Evolutionary conservation across 2,797 vertebrate species (phyloP).

Genomic region (Megalops cyprinoides): DNA sequence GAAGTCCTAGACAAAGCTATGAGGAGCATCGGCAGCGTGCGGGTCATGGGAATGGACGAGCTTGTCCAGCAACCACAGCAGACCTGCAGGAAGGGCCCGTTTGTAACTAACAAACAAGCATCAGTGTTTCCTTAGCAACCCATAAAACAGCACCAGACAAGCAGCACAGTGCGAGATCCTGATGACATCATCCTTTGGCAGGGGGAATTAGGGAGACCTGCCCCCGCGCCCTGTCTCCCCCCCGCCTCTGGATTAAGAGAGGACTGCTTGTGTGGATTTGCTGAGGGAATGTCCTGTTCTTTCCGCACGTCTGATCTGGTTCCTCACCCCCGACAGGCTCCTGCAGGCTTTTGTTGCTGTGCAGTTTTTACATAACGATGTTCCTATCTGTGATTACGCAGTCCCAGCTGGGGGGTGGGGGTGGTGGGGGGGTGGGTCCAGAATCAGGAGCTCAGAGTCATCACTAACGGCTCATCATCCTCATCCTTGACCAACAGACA

Average conservation of each 20-base stretch:
- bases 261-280: conserved; percentile 5
- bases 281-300: conserved; percentile 25
- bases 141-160: conserved; percentile 54
- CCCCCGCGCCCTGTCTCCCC: background rate
- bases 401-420: background rate
- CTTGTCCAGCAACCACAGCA: too few species aligned
- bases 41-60: conserved; percentile 2
- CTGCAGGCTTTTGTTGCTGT: conserved; percentile 7
- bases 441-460: background rate
- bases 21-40: background rate
- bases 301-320: conserved; percentile 5
- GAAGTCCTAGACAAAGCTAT: background rate
- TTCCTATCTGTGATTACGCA: background rate
- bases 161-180: conserved; percentile 45
- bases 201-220: conserved; percentile 59
- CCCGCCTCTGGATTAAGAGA: conserved; percentile 18
- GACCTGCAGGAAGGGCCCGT: background rate
- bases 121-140: conserved; percentile 69
- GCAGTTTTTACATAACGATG: background rate
- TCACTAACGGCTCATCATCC: background rate
- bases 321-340: background rate
- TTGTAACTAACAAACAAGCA: conserved; percentile 64
- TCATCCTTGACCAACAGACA: background rate
- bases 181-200: conserved; percentile 78
- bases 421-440: too few species aligned